Conservation (phyloP, 2,113 vertebrate genomes). For the Orcinus orca region DNA sequence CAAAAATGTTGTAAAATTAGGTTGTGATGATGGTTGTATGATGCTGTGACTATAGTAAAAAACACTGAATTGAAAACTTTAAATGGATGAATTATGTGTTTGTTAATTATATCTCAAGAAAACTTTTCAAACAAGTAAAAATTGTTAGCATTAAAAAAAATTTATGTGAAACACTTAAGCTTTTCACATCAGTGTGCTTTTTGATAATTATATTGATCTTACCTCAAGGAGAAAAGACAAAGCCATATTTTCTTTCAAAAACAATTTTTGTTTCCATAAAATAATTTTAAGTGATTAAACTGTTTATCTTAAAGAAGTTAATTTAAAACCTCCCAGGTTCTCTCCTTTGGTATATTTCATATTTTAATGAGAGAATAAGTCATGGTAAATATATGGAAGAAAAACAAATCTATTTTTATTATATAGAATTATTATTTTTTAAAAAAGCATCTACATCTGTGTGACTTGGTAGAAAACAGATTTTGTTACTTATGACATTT, state of each 20-base stretch:
- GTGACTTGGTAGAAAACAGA: slow-evolving; percentile 51
- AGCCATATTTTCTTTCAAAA: neutral
- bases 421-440: neutral
- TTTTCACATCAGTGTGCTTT: slow-evolving; percentile 19
- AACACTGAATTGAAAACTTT: neutral
- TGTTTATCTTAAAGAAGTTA: slow-evolving; percentile 24
- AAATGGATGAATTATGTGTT: neutral
- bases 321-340: neutral
- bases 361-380: slow-evolving; percentile 28
- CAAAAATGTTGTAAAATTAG: neutral
- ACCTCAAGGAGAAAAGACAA: neutral
- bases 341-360: neutral
- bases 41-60: neutral
- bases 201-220: slow-evolving; percentile 28
- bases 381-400: neutral
- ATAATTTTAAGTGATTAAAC: slow-evolving; percentile 11
- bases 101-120: slow-evolving; percentile 22
- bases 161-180: neutral
- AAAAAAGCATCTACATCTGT: slow-evolving; percentile 43
- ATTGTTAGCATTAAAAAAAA: neutral
- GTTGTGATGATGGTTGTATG: neutral
- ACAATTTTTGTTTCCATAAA: slow-evolving; percentile 4
- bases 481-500: slow-evolving; percentile 59
- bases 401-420: slow-evolving; percentile 59
- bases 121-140: neutral